These are phyloP conservation scores for Heteromormyrus szaboi DNA, from an alignment of 2,797 vertebrate genomes.

Conservation along the genomic window DNA sequence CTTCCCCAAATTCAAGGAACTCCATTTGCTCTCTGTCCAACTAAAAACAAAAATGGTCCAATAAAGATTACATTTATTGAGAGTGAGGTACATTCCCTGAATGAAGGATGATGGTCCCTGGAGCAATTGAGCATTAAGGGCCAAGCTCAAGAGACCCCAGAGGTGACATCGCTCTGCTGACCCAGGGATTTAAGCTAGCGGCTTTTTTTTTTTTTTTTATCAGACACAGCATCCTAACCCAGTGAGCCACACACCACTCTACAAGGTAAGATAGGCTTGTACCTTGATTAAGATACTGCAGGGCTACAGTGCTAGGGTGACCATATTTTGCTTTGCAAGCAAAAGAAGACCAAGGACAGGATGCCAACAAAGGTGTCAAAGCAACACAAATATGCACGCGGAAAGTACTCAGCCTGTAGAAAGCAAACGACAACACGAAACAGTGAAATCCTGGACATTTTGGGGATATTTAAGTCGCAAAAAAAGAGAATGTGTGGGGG, in stretches of 20 bases:
- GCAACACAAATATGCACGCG: not conserved
- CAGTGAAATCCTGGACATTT: not conserved
- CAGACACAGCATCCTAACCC: not conserved
- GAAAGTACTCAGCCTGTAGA: not conserved
- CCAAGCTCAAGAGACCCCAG: not conserved
- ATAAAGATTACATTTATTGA: not conserved
- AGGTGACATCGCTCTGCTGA: not conserved
- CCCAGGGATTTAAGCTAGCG: not conserved
- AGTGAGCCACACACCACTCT: not conserved
- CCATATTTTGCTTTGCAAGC: not conserved
- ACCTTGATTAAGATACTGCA: not conserved
- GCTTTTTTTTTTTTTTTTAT: not conserved
- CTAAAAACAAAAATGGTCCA: not conserved
- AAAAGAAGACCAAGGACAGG: not conserved
- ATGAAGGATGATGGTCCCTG: not conserved
- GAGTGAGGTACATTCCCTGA: not conserved
- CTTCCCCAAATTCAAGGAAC: not conserved
- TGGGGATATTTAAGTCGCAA: not conserved
- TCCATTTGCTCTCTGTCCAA: not conserved
- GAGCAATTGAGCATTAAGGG: not conserved
- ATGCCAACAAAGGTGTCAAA: not conserved
- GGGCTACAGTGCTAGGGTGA: not conserved
- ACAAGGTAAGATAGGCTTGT: not conserved
- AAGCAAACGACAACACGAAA: not conserved
- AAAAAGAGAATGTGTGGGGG: not conserved